These are phyloP conservation scores for Cynodonichthys magdalenae DNA, from an alignment of 2,797 vertebrate species.

Conservation along the genomic window DNA sequence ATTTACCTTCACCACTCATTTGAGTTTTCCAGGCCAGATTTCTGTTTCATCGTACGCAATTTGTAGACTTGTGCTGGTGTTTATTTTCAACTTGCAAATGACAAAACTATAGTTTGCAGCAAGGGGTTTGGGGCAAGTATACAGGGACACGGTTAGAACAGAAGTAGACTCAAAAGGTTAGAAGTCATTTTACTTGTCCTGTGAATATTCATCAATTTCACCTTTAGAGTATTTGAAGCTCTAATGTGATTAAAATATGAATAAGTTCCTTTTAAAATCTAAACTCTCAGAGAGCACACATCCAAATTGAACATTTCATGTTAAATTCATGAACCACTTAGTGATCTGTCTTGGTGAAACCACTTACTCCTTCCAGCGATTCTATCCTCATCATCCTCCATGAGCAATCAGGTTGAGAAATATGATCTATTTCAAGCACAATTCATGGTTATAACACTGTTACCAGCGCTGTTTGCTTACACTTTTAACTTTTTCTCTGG, in stretches of 20 bases:
- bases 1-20: too few relatives aligned
- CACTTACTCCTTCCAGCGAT: slow-evolving; percentile 43
- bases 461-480: slow-evolving; percentile 3
- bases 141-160: slow-evolving; percentile 68
- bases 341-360: slow-evolving; percentile 61
- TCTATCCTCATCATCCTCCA: slow-evolving; percentile 6
- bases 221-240: slow-evolving; percentile 78
- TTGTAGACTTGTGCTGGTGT: background rate
- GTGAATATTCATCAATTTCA: slow-evolving; percentile 81
- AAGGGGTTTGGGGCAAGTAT: slow-evolving; percentile 23
- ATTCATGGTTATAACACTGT: background rate
- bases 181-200: slow-evolving; percentile 54
- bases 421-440: background rate
- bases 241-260: slow-evolving; percentile 79
- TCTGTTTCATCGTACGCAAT: background rate
- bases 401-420: slow-evolving; percentile 1
- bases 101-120: slow-evolving; percentile 26
- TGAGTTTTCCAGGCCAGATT: too few relatives aligned
- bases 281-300: slow-evolving; percentile 66
- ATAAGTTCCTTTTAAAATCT: slow-evolving; percentile 69
- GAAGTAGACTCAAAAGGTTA: slow-evolving; percentile 57
- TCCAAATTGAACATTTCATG: slow-evolving; percentile 61
- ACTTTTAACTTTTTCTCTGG: slow-evolving; percentile 1
- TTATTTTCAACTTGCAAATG: background rate
- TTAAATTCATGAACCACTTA: slow-evolving; percentile 74